Evolutionary conservation across 2,113 vertebrate species (phyloP).

Genomic region (Muntiacus reevesi): DNA sequence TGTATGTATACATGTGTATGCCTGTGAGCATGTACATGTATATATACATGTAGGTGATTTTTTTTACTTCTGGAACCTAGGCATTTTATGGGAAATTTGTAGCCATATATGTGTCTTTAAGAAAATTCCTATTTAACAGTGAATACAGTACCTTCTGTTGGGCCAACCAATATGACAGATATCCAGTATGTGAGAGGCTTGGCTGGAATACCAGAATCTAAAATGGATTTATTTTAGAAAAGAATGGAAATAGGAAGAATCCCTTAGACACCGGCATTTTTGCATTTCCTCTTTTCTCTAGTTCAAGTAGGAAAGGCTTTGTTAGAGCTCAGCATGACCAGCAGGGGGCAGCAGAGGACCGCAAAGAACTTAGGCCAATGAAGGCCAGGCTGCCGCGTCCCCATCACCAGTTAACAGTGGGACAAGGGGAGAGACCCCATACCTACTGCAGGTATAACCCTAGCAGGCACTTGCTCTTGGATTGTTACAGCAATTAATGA

Average conservation of each 20-base stretch:
- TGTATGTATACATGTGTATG: background rate
- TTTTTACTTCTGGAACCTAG: background rate
- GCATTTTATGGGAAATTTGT: background rate
- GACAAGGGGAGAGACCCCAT: background rate
- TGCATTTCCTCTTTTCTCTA: background rate
- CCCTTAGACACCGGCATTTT: background rate
- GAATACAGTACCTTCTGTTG: slow-evolving; percentile 35
- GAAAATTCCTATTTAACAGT: background rate
- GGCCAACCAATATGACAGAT: slow-evolving; percentile 9
- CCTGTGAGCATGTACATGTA: background rate
- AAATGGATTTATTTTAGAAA: background rate
- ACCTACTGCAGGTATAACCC: background rate
- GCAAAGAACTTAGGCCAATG: background rate
- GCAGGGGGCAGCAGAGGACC: slow-evolving; percentile 46
- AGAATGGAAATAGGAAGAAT: background rate
- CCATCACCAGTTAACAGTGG: background rate
- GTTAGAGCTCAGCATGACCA: background rate
- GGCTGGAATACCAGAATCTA: background rate
- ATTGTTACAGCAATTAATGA: background rate
- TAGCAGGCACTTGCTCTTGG: background rate
- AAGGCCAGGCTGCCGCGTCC: accelerated
- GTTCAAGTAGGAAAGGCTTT: background rate
- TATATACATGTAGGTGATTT: background rate
- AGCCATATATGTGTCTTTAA: background rate
- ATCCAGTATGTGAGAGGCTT: background rate